Percentiles rank a stretch among this genome's conserved stretches.
These are phyloP conservation scores for Cacatua alba DNA, from an alignment of 2,113 vertebrate genomes.

Conservation along the genomic window DNA sequence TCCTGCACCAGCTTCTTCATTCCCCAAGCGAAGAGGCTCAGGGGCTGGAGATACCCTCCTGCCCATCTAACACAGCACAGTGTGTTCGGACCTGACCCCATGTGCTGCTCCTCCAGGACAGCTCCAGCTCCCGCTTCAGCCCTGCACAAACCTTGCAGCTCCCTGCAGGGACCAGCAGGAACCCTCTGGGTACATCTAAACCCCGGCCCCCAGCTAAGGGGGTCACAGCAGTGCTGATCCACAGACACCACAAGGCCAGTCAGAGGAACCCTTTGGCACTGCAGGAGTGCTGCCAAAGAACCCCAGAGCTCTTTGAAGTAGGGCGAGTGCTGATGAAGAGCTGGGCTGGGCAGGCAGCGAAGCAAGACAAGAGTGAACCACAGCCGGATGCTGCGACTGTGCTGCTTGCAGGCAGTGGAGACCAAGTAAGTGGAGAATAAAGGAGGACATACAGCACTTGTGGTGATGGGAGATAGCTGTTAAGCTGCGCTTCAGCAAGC, in stretches of 20 bases:
- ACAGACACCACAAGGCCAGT: not conserved
- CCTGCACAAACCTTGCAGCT: not conserved
- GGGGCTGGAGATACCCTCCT: not conserved
- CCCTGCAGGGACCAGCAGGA: not conserved
- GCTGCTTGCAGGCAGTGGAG: not conserved
- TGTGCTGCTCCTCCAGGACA: not conserved
- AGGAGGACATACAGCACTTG: not conserved
- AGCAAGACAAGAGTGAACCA: not conserved
- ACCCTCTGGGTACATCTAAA: not conserved
- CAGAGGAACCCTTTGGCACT: not conserved
- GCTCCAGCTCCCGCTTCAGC: not conserved
- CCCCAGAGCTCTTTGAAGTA: not conserved
- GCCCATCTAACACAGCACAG: not conserved
- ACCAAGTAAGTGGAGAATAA: not conserved
- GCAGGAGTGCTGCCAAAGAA: not conserved
- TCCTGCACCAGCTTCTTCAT: not conserved
- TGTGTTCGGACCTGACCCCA: not conserved
- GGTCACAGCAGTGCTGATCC: not conserved
- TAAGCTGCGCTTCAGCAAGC: not conserved
- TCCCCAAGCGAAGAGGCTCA: not conserved
- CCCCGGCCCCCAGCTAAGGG: not conserved
- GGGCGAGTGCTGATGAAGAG: not conserved
- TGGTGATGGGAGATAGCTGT: not conserved
- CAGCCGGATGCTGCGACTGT: fast-evolving
- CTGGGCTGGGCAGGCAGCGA: not conserved